Base-by-base conservation (phyloP, 2,113 vertebrate genomes). In the Mystacornis crossleyi region DNA sequence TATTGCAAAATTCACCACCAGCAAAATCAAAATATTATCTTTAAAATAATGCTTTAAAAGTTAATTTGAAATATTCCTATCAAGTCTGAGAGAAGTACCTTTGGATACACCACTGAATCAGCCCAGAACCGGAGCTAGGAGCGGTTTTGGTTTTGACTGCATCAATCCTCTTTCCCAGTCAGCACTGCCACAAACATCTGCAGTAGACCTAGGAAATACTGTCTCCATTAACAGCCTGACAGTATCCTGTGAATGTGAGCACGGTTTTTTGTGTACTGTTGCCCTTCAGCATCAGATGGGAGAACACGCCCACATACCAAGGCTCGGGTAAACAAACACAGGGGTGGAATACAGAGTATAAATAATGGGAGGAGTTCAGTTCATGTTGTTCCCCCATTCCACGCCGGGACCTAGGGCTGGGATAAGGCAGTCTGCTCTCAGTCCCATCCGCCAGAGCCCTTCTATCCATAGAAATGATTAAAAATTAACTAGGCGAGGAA, bases 401-500 rank as follows among this genome's bases (percentile, higher is more conserved):
- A 4, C 10, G 38, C 2, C 19, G 36, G 55, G 67, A 80, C 34
- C 43, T 8, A 24, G 45, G 42, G 40, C n/a, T 91, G 33, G 8
- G 48, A 71, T 18, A 45, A 64, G 85, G 67, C 60, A 47, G 50
- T 2, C 47, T 79, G 40, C 54, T 45, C 57, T 15, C 3, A 34
- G 50, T 38, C 50, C 71, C 58, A 73, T 60, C 85, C 66, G 72
- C 31, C 36, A 61, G 40, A 83, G 88, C 67, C 45, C 74, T 88
- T 62, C 72, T 66, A 34, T 73, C 80, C 73, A 34, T 3, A 40
- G 75, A 81, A 96, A 89, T 2, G 6, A 95, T 92, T 96, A 95
- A 95, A 95, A 89, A 95, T 95, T 97, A 96, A 92, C 94, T 14
- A 77, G 75, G 92, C 42, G 2, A 83, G 42, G 86, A 86, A 95